Conservation (phyloP, 1,140 invertebrate genomes). For the Drosophila suzukii region DNA sequence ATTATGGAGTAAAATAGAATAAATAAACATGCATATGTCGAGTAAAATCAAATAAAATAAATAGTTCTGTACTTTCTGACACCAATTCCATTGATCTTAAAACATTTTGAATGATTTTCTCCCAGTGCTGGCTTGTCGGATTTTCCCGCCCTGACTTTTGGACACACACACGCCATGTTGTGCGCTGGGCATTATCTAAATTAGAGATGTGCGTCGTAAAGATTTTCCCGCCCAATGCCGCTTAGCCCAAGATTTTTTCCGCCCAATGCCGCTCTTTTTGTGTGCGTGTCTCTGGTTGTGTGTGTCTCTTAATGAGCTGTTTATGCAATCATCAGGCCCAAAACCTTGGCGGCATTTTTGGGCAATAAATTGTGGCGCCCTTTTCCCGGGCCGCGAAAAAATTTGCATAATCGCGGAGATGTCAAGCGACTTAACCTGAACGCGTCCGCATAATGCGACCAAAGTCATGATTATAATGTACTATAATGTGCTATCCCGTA, state of each 20-base stretch:
- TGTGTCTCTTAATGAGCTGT: conserved; percentile 71
- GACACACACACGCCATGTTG: conserved; percentile 50
- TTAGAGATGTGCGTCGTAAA: conserved; percentile 63
- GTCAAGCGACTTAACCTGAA: conserved; percentile 58
- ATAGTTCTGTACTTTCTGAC: background rate
- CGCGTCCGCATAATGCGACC: conserved; percentile 58
- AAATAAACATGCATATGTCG: too few species aligned
- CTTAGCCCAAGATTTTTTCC: background rate
- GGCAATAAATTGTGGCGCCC: conserved; percentile 30
- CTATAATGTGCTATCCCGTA: conserved; percentile 19
- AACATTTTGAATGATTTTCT: background rate
- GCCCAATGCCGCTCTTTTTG: background rate
- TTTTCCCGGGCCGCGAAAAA: background rate
- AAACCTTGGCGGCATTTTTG: conserved; percentile 15
- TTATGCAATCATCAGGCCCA: conserved; percentile 61
- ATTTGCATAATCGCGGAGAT: conserved; percentile 72
- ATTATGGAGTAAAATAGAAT: too few species aligned
- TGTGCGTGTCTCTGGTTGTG: background rate
- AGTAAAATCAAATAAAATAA: too few species aligned
- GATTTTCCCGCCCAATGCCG: conserved; percentile 27
- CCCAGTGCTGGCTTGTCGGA: background rate
- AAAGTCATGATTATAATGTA: conserved; percentile 48
- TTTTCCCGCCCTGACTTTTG: conserved; percentile 19
- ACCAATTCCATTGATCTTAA: background rate
- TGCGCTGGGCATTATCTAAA: conserved; percentile 56